These are phyloP conservation scores for Agelaius phoeniceus DNA, from an alignment of 2,113 vertebrate genomes.

Conservation along the genomic window DNA sequence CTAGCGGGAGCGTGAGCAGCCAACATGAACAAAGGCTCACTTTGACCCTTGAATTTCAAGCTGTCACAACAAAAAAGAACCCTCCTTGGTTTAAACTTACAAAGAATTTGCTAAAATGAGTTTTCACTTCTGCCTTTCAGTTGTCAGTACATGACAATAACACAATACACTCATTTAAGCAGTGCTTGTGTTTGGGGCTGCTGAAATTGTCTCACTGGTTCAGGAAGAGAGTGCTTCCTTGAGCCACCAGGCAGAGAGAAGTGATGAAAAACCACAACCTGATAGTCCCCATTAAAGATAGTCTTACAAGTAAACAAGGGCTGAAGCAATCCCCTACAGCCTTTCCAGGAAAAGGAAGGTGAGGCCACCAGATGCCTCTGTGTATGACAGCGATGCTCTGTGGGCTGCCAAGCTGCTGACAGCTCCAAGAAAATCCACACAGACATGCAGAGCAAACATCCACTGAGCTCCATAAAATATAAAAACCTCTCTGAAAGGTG, in stretches of 20 bases:
- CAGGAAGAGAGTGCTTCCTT: background rate
- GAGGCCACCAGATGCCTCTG: background rate
- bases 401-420: background rate
- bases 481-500: background rate
- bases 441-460: background rate
- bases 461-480: background rate
- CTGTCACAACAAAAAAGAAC: background rate
- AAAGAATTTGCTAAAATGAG: background rate
- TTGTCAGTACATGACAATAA: background rate
- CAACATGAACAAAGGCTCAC: background rate
- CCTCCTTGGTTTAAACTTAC: background rate
- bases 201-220: background rate
- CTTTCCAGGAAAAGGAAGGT: background rate
- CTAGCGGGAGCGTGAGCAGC: background rate
- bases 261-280: background rate
- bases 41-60: background rate
- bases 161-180: background rate
- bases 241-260: background rate
- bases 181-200: background rate
- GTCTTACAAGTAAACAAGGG: background rate
- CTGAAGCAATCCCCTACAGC: background rate
- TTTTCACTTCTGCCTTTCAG: background rate
- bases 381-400: background rate
- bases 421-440: background rate
- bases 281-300: background rate